Conservation (phyloP, 1,140 invertebrate species). For the Plutomurus gul region DNA sequence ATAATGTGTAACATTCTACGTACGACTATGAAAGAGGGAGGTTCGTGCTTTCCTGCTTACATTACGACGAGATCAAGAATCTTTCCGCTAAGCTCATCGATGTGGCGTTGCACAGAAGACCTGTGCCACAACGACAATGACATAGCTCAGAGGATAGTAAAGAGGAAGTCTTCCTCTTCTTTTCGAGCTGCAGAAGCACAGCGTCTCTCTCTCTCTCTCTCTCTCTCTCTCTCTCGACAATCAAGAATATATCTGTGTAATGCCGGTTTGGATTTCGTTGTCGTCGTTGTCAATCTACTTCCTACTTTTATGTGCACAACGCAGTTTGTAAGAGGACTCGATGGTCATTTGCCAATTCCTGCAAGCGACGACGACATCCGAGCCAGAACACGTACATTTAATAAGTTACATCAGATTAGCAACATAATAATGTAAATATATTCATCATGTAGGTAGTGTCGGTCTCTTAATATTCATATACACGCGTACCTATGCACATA, state of each 20-base stretch:
- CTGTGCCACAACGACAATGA: neutral
- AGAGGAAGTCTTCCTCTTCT: slow-evolving; percentile 28
- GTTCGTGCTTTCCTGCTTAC: neutral
- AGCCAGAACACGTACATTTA: slow-evolving; percentile 18
- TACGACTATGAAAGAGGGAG: neutral
- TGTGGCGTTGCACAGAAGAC: neutral
- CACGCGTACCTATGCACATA: too few species aligned
- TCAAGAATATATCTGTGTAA: slow-evolving; percentile 22
- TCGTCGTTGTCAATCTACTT: slow-evolving; percentile 26
- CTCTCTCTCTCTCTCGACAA: neutral
- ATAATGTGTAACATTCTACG: neutral
- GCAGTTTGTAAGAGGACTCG: neutral
- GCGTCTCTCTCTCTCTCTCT: neutral
- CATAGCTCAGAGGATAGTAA: neutral
- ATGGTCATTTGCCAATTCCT: neutral
- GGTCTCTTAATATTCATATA: neutral
- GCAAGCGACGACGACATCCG: neutral
- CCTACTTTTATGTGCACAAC: slow-evolving; percentile 14
- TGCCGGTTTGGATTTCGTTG: slow-evolving; percentile 25
- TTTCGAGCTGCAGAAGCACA: slow-evolving; percentile 11
- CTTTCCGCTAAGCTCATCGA: too few species aligned
- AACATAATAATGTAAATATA: slow-evolving; percentile 24
- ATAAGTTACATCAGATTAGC: slow-evolving; percentile 25
- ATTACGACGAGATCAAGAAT: slow-evolving; percentile 17
- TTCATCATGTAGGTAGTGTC: slow-evolving; percentile 1